A percentile compares a stretch with the other conserved stretches of the same genome.
These are phyloP conservation scores for Harpagus bidentatus DNA, from an alignment of 2,113 vertebrate species.

Conservation along the genomic window DNA sequence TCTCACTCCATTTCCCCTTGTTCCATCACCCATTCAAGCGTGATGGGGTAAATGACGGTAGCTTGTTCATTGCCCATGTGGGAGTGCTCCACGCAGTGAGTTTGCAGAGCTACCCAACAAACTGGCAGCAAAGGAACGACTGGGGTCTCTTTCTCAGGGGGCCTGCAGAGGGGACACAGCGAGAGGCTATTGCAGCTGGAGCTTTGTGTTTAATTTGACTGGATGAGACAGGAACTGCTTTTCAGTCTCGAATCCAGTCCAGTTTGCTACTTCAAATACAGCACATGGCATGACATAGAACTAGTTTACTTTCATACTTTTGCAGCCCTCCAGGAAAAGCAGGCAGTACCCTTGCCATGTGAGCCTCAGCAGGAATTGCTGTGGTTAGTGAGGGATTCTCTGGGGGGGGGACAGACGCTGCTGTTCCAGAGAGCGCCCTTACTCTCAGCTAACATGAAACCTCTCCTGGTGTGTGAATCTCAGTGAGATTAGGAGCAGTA, in stretches of 20 bases:
- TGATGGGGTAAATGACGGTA: neutral
- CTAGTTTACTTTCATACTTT: neutral
- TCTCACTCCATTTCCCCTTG: neutral
- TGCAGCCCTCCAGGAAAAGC: neutral
- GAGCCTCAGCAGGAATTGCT: neutral
- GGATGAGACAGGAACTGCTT: neutral
- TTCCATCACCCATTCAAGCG: neutral
- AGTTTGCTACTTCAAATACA: neutral
- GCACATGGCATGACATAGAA: neutral
- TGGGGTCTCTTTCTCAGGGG: neutral
- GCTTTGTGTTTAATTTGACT: neutral
- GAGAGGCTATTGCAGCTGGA: neutral
- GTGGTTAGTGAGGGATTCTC: neutral
- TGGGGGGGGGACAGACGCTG: neutral
- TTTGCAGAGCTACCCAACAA: neutral
- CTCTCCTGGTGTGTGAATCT: accelerated
- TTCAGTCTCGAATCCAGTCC: neutral
- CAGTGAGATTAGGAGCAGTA: neutral
- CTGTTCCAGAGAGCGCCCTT: neutral
- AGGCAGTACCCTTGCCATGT: neutral
- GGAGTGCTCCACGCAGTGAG: neutral
- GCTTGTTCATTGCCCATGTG: neutral
- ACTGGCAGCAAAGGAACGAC: neutral
- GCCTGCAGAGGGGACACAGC: accelerated
- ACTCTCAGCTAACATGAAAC: neutral